These are phyloP conservation scores for Spea hammondii DNA, from an alignment of 2,797 vertebrate species.

Conservation along the genomic window DNA sequence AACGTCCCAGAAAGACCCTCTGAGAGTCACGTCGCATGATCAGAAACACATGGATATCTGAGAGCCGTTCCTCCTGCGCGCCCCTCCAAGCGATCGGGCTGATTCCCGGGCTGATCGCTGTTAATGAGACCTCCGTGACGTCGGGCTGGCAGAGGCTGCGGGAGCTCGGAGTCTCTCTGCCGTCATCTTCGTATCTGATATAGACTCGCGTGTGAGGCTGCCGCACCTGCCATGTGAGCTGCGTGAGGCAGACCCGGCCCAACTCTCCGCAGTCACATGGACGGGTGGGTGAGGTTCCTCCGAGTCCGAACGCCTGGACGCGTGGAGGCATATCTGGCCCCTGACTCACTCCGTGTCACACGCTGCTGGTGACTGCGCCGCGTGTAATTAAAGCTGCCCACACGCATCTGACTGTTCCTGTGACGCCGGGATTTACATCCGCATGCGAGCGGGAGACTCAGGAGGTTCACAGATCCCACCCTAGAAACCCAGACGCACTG, in stretches of 20 bases:
- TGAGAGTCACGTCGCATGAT: no score
- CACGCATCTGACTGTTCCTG: not conserved
- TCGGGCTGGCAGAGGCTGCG: not conserved
- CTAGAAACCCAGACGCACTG: no score
- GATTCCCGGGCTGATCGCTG: no score
- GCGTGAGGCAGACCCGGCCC: slow-evolving; percentile 6
- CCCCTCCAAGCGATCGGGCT: no score
- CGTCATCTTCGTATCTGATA: not conserved
- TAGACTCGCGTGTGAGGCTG: slow-evolving; percentile 1
- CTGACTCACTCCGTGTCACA: slow-evolving; percentile 35
- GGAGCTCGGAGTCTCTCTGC: not conserved
- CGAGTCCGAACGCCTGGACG: not conserved
- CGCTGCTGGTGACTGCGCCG: slow-evolving; percentile 13
- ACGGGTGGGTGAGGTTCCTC: slow-evolving; percentile 29
- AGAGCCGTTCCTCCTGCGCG: no score
- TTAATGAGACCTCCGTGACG: not conserved
- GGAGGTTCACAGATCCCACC: no score
- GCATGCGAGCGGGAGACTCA: no score
- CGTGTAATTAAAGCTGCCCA: slow-evolving; percentile 12
- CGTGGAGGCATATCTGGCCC: not conserved
- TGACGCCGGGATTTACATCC: not conserved
- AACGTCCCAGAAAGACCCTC: no score
- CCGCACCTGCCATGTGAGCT: slow-evolving; percentile 31
- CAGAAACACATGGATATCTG: no score
- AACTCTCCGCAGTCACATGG: slow-evolving; percentile 30